Conservation (phyloP, 2,113 vertebrate species). For the Heterochromis multidens region DNA sequence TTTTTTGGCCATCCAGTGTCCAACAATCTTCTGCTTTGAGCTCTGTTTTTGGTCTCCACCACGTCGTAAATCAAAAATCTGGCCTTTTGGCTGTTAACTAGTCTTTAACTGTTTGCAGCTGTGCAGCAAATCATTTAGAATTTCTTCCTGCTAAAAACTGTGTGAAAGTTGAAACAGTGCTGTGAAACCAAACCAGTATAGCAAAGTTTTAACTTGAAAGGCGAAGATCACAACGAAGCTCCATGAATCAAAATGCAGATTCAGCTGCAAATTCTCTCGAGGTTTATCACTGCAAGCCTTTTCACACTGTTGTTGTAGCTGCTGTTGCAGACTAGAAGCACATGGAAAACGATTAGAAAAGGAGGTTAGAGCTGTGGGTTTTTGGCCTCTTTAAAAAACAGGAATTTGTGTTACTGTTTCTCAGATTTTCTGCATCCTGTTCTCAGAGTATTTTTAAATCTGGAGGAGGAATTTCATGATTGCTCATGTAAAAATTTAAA, state of each 20-base stretch:
- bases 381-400: not conserved
- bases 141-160: not conserved
- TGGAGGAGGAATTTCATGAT: not conserved
- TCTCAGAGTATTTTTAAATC: not conserved
- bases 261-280: not conserved
- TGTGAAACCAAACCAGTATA: not conserved
- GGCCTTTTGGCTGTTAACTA: not conserved
- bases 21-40: not conserved
- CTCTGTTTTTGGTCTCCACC: not conserved
- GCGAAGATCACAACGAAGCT: not conserved
- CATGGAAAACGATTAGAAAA: too few relatives aligned
- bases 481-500: too few relatives aligned
- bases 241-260: not conserved
- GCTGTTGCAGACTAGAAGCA: not conserved
- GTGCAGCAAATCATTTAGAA: not conserved
- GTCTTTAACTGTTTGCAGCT: not conserved
- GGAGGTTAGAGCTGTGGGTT: not conserved
- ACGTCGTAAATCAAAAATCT: not conserved
- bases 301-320: not conserved
- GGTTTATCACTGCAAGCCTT: not conserved
- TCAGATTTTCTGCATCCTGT: not conserved
- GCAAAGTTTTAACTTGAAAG: too few relatives aligned
- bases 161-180: fast-evolving
- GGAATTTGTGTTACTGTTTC: not conserved
- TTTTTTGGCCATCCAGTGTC: too few relatives aligned